Evolutionary conservation across 2,888 invertebrate species (phyloP).

Genomic region (Polietes domitor): DNA sequence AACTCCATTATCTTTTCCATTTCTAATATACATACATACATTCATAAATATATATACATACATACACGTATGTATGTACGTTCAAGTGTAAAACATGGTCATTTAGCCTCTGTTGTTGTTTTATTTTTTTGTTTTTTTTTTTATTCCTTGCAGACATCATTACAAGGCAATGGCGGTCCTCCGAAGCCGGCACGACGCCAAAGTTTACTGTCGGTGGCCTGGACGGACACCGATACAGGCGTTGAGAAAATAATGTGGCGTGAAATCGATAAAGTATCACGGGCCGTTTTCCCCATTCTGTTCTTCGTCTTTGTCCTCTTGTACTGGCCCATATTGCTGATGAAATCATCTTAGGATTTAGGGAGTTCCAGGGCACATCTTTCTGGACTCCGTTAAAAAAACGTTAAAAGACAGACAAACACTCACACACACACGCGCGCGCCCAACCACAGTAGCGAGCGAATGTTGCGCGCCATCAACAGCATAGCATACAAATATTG

Average conservation of each 20-base stretch:
- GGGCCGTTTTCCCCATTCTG: slow-evolving; percentile 89
- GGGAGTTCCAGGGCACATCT: slow-evolving; percentile 78
- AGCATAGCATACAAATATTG: too few relatives aligned
- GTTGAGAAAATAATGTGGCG: slow-evolving; percentile 89
- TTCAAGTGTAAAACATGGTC: too few relatives aligned
- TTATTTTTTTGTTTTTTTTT: slow-evolving; percentile 18
- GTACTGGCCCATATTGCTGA: slow-evolving; percentile 90
- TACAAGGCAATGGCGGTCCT: slow-evolving; percentile 81
- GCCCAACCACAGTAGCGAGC: too few relatives aligned
- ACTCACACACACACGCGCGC: too few relatives aligned
- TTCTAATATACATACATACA: too few relatives aligned
- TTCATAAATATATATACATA: not conserved
- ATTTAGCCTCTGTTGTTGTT: not conserved
- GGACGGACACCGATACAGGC: slow-evolving; percentile 86
- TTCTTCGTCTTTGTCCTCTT: slow-evolving; percentile 89
- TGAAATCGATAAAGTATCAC: slow-evolving; percentile 89
- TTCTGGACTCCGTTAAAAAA: slow-evolving; percentile 79
- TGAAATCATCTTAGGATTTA: slow-evolving; percentile 83
- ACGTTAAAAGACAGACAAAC: too few relatives aligned
- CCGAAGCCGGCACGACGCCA: slow-evolving; percentile 80
- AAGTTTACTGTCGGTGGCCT: slow-evolving; percentile 83
- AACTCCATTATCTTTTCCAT: not conserved
- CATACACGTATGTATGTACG: too few relatives aligned
- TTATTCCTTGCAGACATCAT: slow-evolving; percentile 78
- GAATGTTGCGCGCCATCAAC: too few relatives aligned